Percentiles rank a stretch among this genome's conserved stretches.
These are phyloP conservation scores for Calyptomena viridis DNA, from an alignment of 2,113 vertebrate species.

Conservation along the genomic window DNA sequence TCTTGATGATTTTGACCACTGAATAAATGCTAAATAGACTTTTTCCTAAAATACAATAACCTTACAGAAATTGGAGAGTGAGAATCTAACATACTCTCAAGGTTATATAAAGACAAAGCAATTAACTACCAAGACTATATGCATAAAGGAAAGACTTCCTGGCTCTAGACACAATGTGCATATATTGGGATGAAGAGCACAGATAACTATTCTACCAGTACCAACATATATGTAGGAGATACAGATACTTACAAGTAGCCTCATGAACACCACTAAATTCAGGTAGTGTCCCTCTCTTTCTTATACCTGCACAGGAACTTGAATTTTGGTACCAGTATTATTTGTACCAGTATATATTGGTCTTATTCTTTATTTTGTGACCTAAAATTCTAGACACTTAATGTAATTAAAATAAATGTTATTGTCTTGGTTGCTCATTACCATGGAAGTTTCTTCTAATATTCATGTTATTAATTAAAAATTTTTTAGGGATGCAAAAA, in stretches of 20 bases:
- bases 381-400: background rate
- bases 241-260: background rate
- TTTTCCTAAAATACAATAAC: background rate
- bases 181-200: background rate
- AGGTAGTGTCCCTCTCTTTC: background rate
- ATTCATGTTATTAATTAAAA: background rate
- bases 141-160: background rate
- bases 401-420: background rate
- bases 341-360: background rate
- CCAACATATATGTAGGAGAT: background rate
- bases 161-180: background rate
- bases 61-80: background rate
- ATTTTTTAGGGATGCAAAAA: background rate
- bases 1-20: background rate
- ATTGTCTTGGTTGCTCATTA: background rate
- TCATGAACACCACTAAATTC: background rate
- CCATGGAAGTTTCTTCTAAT: background rate
- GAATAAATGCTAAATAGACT: conserved; percentile 1
- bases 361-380: background rate
- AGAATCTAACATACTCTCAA: background rate
- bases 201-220: background rate
- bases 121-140: background rate
- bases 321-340: background rate
- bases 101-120: conserved; percentile 12
- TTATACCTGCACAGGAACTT: background rate